phyloP scores from a whole-genome alignment of 2,888 invertebrate genomes.

The Cheilosia variabilis region DNA sequence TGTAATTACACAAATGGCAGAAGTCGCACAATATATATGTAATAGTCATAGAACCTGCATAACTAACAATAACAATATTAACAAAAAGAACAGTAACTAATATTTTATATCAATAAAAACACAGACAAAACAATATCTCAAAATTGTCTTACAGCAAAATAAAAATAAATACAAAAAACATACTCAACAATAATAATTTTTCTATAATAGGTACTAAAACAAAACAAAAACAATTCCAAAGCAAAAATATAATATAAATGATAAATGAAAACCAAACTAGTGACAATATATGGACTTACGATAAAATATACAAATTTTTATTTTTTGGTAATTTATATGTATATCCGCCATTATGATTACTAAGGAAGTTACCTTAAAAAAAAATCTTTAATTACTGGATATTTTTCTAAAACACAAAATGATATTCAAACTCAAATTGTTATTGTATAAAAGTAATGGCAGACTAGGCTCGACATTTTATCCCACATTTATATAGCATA shows the following conservation, averaged over 20 bases:
- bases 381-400: conserved; percentile 40
- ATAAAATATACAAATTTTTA: conserved; percentile 10
- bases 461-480: not conserved
- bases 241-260: conserved; percentile 20
- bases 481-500: conserved; percentile 24
- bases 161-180: conserved; percentile 8
- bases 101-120: conserved; percentile 65
- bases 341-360: not conserved
- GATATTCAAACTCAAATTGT: conserved; percentile 48
- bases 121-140: conserved; percentile 57
- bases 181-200: conserved; percentile 35
- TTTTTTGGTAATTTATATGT: not conserved
- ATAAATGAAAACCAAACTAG: conserved; percentile 66
- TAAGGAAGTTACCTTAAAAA: not conserved
- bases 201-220: conserved; percentile 26
- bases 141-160: conserved; percentile 50
- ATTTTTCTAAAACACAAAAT: conserved; percentile 21
- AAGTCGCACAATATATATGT: conserved; percentile 54
- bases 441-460: conserved; percentile 39
- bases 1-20: conserved; percentile 34
- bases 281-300: conserved; percentile 65
- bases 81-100: conserved; percentile 51
- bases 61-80: conserved; percentile 37
- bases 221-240: conserved; percentile 33
- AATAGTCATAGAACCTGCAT: conserved; percentile 51